Base-by-base conservation (phyloP, 2,797 vertebrate species). In the Argyrosomus regius region DNA sequence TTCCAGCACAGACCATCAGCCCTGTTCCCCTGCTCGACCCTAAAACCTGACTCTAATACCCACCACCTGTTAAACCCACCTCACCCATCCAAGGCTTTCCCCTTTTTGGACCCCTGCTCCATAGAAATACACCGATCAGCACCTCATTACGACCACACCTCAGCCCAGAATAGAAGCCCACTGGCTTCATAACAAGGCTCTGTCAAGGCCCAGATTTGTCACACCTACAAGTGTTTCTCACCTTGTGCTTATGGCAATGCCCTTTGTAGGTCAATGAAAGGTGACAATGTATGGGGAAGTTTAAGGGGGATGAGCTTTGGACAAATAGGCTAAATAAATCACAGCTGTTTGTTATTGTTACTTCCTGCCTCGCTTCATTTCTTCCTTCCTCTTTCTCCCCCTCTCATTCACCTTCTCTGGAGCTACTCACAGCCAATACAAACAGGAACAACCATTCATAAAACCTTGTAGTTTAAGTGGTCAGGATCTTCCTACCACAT, bases 131-230 rank as follows among this genome's bases (percentile, higher is more conserved):
- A 87, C 69, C 61, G 77, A 85, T 86, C 88, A 86, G 86, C 88
- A 88, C 84, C 77, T 93, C 82, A 74, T 91, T 86, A 82, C 20
- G 4, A 78, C 87, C 83, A 83, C 87, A 82, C 86, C 78, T 80
- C 64, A 68, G 84, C 82, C 82, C 67, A 76, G 81, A 91, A 89
- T 87, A 89, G 86, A 90, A 79, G 61, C 58, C 80, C 67, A 72
- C 67, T 58, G 80, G 72, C 80, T 86, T 77, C 43, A 63, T 82
- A 87, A 86, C 79, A 76, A 77, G 75, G 69, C 75, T 77, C 62
- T 68, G 83, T 77, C 82, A 83, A 71, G 74, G 67, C 75, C 81
- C 84, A 89, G 58, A 77, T 79, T 85, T 85, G 71, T 89, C 78
- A 88, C 88, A 89, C 88, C 80, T 86, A 43, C 41, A 69, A 70